Percentiles rank a stretch among this genome's conserved stretches.
phyloP scores from a whole-genome alignment of 2,888 invertebrate genomes.

The Brenthis ino region DNA sequence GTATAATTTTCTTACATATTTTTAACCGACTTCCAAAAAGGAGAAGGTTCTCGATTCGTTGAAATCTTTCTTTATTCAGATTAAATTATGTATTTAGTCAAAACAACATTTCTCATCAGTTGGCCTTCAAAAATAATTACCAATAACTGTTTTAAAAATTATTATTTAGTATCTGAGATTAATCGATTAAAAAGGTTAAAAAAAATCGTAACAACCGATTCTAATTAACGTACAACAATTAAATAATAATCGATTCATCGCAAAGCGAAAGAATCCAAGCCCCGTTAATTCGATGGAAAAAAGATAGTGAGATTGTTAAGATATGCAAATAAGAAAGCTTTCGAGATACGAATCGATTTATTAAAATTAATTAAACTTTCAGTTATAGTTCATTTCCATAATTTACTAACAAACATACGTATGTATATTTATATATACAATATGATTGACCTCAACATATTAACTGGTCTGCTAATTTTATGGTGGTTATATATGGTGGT shows the following conservation, averaged over 20 bases:
- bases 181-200: not conserved
- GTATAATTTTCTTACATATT: too few relatives aligned
- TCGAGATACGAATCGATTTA: conserved; percentile 34
- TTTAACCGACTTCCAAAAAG: too few relatives aligned
- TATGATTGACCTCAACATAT: conserved; percentile 20
- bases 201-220: conserved; percentile 10
- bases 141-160: too few relatives aligned
- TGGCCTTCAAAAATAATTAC: too few relatives aligned
- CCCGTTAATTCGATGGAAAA: conserved; percentile 8
- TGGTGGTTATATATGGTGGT: conserved; percentile 2
- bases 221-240: conserved; percentile 20
- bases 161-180: too few relatives aligned
- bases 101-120: too few relatives aligned
- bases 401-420: conserved; percentile 10
- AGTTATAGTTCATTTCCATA: conserved; percentile 26
- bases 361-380: conserved; percentile 34
- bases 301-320: conserved; percentile 17
- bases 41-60: too few relatives aligned
- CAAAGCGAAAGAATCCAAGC: conserved; percentile 15
- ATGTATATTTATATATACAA: not conserved
- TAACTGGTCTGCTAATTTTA: conserved; percentile 26
- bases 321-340: conserved; percentile 26
- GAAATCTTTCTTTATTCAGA: too few relatives aligned
- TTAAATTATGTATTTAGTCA: too few relatives aligned
- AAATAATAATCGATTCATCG: conserved; percentile 18